Base-by-base conservation (phyloP, 2,113 vertebrate genomes). In the Sylvietta virens region DNA sequence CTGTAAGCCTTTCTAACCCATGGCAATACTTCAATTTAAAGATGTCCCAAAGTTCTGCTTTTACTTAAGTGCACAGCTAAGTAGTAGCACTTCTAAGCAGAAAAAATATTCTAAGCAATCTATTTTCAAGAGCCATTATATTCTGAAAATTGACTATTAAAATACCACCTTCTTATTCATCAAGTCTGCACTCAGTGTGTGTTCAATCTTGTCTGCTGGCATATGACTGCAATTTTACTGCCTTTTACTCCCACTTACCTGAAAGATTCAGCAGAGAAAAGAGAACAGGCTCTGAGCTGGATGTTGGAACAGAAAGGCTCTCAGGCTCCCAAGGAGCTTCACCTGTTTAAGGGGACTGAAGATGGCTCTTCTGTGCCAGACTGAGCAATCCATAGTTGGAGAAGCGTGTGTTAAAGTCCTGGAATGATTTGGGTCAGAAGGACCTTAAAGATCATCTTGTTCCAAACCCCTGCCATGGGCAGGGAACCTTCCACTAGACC, bases 221-320 rank as follows among this genome's bases (percentile, higher is more conserved):
- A 92, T 87, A 86, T 95, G 92, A 95, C 92, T 94, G 86, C 91
- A 92, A 85, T 95, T 96, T 95, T 71, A 84, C 82, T 95, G 92
- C 76, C 60, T 96, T 91, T 93, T 96, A 95, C 95, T 94, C 94
- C 94, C 88, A 96, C 94, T 96, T 96, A 93, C 86, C 88, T 94
- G 76, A 60, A 88, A 93, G 45, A 35, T 45, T 80, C 37, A 72
- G 74, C 28, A 53, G 37, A 80, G 71, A 58, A 64, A 26, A 88
- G 61, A 87, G 37, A 37, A 86, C 51, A 88, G 31, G 30, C 81
- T 58, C 51, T 69, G 61, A 88, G 80, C 30, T 57, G 60, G 24
- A 35, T 90, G 62, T 48, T 84, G 76, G 74, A 92, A n/a, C 31
- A 92, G 54, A 88, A 94, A 66, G 10, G 16, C n/a, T 93, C 50